Evolutionary conservation across 2,888 invertebrate genomes (phyloP).

Genomic region (Synanthedon myopaeformis): DNA sequence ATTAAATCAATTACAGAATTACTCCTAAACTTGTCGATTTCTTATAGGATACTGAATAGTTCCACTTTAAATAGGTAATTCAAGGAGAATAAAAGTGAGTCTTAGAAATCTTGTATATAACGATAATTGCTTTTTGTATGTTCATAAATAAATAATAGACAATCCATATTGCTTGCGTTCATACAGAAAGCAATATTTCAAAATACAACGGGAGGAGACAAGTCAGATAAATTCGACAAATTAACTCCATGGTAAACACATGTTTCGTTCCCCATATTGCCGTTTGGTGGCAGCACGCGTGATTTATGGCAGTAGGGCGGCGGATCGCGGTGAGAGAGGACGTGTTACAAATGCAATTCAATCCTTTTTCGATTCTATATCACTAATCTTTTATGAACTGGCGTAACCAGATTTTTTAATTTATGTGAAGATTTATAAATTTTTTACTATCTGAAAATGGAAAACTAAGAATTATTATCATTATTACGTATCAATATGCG

Average conservation of each 20-base stretch:
- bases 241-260: constrained; percentile 68
- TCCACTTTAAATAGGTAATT: no score
- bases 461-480: no score
- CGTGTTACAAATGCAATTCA: constrained; percentile 20
- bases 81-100: no score
- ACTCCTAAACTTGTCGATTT: no score
- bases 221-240: constrained; percentile 67
- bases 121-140: no score
- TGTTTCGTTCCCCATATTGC: constrained; percentile 66
- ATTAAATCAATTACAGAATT: no score
- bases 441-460: no score
- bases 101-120: no score
- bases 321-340: constrained; percentile 23
- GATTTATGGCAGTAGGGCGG: constrained; percentile 59
- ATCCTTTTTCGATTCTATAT: constrained; percentile 17
- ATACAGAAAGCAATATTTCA: constrained; percentile 48
- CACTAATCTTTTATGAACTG: constrained; percentile 5
- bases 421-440: no score
- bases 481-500: no score
- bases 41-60: no score
- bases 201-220: constrained; percentile 53
- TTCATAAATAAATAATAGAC: no score
- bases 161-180: background rate
- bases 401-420: background rate
- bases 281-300: constrained; percentile 58